Evolutionary conservation across 2,888 invertebrate species (phyloP).

Genomic region (Eucera pruinosa): DNA sequence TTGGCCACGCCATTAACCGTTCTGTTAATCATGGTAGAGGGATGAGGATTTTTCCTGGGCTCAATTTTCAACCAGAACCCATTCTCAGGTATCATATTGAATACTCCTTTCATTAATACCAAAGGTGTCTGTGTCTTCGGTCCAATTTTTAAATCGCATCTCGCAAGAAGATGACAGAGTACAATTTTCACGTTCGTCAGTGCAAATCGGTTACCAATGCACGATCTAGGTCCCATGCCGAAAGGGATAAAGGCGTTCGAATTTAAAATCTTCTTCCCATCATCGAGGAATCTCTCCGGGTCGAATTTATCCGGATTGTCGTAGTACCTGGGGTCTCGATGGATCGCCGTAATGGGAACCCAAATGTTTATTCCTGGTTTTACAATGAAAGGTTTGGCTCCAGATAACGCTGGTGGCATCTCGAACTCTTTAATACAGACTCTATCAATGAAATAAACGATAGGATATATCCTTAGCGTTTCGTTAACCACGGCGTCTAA

Average conservation of each 20-base stretch:
- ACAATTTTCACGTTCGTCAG: slow-evolving; percentile 70
- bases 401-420: slow-evolving; percentile 77
- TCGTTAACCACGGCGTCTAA: slow-evolving; percentile 85
- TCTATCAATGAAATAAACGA: slow-evolving; percentile 74
- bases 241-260: slow-evolving; percentile 81
- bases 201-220: slow-evolving; percentile 79
- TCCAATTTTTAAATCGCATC: slow-evolving; percentile 73
- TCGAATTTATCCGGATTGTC: slow-evolving; percentile 66
- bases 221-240: slow-evolving; percentile 81
- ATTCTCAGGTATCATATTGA: slow-evolving; percentile 41
- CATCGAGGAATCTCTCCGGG: slow-evolving; percentile 71
- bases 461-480: slow-evolving; percentile 75
- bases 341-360: slow-evolving; percentile 80
- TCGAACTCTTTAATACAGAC: slow-evolving; percentile 77
- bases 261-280: slow-evolving; percentile 67
- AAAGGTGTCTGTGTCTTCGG: slow-evolving; percentile 83
- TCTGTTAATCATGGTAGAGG: background rate
- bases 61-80: slow-evolving; percentile 67
- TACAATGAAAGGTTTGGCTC: slow-evolving; percentile 73
- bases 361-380: slow-evolving; percentile 75
- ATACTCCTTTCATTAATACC: slow-evolving; percentile 49
- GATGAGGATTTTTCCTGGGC: slow-evolving; percentile 43
- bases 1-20: background rate
- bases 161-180: slow-evolving; percentile 63
- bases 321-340: slow-evolving; percentile 79